A percentile compares a stretch with the other conserved stretches of the same genome.
Evolutionary conservation across 2,797 vertebrate genomes (phyloP).

Genomic region (Choloepus didactylus): DNA sequence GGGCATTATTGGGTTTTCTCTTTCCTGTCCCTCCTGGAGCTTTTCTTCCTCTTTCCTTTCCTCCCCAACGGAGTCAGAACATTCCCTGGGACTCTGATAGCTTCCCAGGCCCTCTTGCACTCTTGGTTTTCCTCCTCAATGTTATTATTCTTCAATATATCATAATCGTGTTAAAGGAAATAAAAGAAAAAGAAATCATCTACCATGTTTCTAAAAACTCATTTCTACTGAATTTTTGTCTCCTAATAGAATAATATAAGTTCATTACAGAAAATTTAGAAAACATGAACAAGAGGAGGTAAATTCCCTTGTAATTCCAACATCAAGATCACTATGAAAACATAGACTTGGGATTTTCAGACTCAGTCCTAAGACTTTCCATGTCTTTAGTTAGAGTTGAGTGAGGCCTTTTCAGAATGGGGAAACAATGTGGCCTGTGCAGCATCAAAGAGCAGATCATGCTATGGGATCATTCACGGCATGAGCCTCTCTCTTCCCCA

Average conservation of each 20-base stretch:
- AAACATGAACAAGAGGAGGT: neutral
- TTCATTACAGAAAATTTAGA: neutral
- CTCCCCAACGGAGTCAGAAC: neutral
- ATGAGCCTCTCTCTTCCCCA: neutral
- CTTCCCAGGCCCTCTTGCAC: neutral
- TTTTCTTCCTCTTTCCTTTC: accelerated
- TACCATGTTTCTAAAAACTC: neutral
- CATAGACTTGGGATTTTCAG: no score
- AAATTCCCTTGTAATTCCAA: neutral
- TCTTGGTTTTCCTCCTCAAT: no score
- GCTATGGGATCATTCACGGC: accelerated
- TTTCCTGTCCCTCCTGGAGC: neutral
- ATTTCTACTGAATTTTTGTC: neutral
- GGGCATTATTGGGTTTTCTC: neutral
- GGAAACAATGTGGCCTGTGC: neutral
- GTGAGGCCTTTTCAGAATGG: accelerated
- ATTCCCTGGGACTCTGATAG: accelerated
- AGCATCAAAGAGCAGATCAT: neutral
- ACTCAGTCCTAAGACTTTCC: neutral
- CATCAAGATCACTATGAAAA: neutral
- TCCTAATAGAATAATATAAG: neutral
- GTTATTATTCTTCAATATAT: neutral
- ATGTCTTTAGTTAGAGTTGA: neutral
- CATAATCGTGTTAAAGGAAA: neutral
- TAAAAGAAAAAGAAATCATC: neutral